Conservation (phyloP, 2,797 vertebrate genomes). For the Takifugu rubripes region DNA sequence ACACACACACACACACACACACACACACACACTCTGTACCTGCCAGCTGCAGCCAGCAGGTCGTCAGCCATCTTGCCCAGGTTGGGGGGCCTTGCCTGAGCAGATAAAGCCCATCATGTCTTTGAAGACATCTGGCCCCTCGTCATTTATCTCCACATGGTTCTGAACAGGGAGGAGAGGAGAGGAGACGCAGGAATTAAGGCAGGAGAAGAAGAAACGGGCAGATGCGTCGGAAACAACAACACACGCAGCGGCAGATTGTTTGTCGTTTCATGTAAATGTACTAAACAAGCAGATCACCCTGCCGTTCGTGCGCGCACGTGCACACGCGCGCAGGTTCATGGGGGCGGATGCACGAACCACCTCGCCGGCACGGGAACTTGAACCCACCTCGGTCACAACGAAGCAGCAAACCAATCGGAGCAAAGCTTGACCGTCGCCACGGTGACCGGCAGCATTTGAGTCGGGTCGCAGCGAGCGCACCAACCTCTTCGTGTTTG, state of each 20-base stretch:
- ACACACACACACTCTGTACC: constrained; percentile 59
- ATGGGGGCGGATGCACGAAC: too few species aligned
- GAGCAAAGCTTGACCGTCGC: constrained; percentile 58
- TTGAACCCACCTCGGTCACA: too few species aligned
- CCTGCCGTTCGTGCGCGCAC: too few species aligned
- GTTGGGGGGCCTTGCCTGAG: constrained; percentile 90
- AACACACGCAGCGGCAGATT: constrained; percentile 6
- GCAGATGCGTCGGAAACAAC: constrained; percentile 44
- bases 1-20: constrained; percentile 11
- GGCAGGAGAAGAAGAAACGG: constrained; percentile 21
- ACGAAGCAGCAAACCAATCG: too few species aligned
- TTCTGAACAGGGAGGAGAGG: constrained; percentile 72
- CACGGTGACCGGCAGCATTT: constrained; percentile 54
- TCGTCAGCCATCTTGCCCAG: constrained; percentile 97
- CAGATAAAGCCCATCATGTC: constrained; percentile 97
- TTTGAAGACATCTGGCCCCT: constrained; percentile 96
- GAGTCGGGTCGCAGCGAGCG: constrained; percentile 61
- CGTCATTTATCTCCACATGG: constrained; percentile 91
- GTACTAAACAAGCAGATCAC: constrained; percentile 27
- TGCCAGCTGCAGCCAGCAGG: constrained; percentile 91
- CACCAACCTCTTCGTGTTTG: constrained; percentile 52
- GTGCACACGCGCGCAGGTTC: too few species aligned
- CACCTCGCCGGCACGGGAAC: too few species aligned
- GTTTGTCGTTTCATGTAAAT: not conserved
- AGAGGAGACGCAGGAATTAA: constrained; percentile 43